phyloP scores from a whole-genome alignment of 2,888 invertebrate genomes.

The Acronicta alni region DNA sequence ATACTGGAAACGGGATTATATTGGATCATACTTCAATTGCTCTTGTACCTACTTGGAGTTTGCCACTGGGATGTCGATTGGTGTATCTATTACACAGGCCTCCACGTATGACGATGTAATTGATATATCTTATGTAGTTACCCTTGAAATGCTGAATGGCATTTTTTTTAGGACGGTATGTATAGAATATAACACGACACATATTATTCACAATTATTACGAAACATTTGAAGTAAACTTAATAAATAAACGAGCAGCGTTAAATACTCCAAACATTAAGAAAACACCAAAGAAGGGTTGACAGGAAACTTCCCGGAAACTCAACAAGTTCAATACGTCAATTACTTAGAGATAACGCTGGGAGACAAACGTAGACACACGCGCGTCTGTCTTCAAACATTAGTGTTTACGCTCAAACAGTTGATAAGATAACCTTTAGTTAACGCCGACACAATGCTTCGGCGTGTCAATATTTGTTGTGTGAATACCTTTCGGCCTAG shows the following conservation, averaged over 20 bases:
- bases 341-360: constrained; percentile 79
- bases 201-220: too few species aligned
- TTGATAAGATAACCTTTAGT: constrained; percentile 88
- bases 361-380: constrained; percentile 83
- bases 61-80: too few species aligned
- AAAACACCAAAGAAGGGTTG: constrained; percentile 53
- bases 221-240: constrained; percentile 4
- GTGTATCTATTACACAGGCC: too few species aligned
- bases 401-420: constrained; percentile 83
- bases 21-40: too few species aligned
- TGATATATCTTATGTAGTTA: too few species aligned
- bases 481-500: constrained; percentile 84
- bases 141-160: too few species aligned
- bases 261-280: constrained; percentile 33
- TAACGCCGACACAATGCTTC: constrained; percentile 86
- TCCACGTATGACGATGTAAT: too few species aligned
- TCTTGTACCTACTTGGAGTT: too few species aligned
- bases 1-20: too few species aligned
- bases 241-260: constrained; percentile 16
- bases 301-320: constrained; percentile 79
- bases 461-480: constrained; percentile 83
- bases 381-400: constrained; percentile 85
- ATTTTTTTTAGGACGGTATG: too few species aligned
- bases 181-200: too few species aligned
- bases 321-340: constrained; percentile 77